Evolutionary conservation across 2,888 invertebrate genomes (phyloP), one percentile per base, ranked within the genome.

Genomic region (Myopa testacea): DNA sequence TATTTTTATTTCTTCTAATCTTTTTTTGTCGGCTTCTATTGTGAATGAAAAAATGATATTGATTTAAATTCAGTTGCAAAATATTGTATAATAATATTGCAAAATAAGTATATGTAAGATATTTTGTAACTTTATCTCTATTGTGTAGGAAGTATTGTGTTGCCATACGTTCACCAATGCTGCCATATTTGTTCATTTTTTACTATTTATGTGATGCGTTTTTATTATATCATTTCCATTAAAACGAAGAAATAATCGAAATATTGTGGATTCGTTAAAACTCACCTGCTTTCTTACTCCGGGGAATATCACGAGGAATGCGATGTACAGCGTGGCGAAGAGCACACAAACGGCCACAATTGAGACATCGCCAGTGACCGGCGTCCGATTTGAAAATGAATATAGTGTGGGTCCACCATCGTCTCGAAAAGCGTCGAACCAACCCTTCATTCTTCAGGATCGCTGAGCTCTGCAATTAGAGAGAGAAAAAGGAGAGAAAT

Each of bases 391-490:
- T 90, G 95, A 95, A 91, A 96, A 96, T 87, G 94, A 95, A 91
- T 98, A 99, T 82, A 98, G 93, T 85, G 98, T 98, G 83, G 98
- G 98, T 84, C 97, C 98, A 88, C 98, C 98, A 92, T 97, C 96
- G 91, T 94, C 94, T 89, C 98, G 95, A 92, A 98, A 98, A 82
- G 97, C 97, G 90, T 97, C 97, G 91, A 98, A 98, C 97, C 97
- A 97, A 91, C 97, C 97, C 93, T 93, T 95, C 96, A 96, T 96
- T 90, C 91, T 93, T 79, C 82, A 81, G 81, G 82, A 84, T 84
- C 83, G 84, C 83, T 85, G 84, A 75, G 68, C 68, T 75, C 68
- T 75, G 68, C 7, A 65, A n/a, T 50, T 4, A 50, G 34, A 2
- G 34, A 34, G 45, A 45, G 45, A 65, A 16, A 34, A 10, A 65